Percentiles rank a stretch among this genome's conserved stretches.
Evolutionary conservation across 2,888 invertebrate species (phyloP).

Genomic region (Eumacrocentrus americanus): DNA sequence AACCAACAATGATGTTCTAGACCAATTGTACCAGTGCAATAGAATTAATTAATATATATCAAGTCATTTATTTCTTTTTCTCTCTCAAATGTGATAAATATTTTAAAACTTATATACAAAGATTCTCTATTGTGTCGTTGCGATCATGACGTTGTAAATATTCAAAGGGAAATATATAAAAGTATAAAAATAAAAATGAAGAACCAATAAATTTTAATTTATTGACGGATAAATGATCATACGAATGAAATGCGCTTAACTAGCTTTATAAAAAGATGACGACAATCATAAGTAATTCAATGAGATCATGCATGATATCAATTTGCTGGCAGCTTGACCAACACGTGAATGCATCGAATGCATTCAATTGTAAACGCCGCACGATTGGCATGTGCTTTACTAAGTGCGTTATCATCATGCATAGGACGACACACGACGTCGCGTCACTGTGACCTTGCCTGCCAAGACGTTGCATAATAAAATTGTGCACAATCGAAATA

Average conservation of each 20-base stretch:
- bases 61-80: slow-evolving; percentile 19
- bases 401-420: too few relatives aligned
- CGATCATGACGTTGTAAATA: too few relatives aligned
- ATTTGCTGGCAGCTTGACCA: background rate
- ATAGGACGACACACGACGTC: too few relatives aligned
- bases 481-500: slow-evolving; percentile 36
- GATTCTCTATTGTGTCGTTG: background rate
- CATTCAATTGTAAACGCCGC: background rate
- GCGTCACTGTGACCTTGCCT: too few relatives aligned
- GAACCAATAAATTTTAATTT: too few relatives aligned
- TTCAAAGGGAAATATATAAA: too few relatives aligned
- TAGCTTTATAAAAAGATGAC: background rate
- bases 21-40: background rate
- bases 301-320: background rate
- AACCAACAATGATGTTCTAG: too few relatives aligned
- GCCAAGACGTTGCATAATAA: too few relatives aligned
- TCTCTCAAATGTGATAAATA: background rate
- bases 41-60: slow-evolving; percentile 7
- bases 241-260: too few relatives aligned
- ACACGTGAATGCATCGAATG: background rate
- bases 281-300: background rate
- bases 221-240: too few relatives aligned
- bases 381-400: too few relatives aligned
- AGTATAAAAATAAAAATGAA: too few relatives aligned
- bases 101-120: background rate